Base-by-base conservation (phyloP, 1,140 invertebrate genomes). In the Oryzaephilus surinamensis region DNA sequence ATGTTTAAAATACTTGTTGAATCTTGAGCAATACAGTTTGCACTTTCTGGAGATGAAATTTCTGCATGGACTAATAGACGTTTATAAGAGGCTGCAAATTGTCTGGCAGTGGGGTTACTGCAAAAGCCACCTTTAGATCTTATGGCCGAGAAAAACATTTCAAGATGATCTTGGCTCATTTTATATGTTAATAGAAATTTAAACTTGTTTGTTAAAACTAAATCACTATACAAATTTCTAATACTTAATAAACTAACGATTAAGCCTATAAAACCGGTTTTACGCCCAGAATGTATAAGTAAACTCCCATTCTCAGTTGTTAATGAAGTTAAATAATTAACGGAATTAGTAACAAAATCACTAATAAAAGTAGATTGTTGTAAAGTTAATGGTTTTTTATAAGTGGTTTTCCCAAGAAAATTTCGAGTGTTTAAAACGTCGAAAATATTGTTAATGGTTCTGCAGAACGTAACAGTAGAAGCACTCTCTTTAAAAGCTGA, bases 111-210 rank as follows among this genome's bases (percentile, higher is more conserved):
- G 6, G 58, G 62, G 46, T 66, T 68, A 38, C 65, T 60, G 38
- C 61, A 64, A 35, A 45, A 54, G 2, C 62, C 56, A 12, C 52
- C 52, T 20, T 52, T 38, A 23, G 42, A 33, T 31, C 63, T 19
- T n/a, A 67, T 51, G 2, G 13, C 26, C n/a, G 48, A 38, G 38
- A 67, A 67, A 40, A 64, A 58, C 18, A 62, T 30, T 54, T 66
- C 59, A 7, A 65, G 14, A 40, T 65, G 59, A 42, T 66, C 58
- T 45, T 64, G 60, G 11, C 50, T 45, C 2, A 58, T 14, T 37
- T 57, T 60, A 38, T 57, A 58, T 3, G 44, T 48, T 18, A 41
- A 35, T 6, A 51, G 7, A 39, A 43, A 43, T 24, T 34, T 33
- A 15, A 48, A 15, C 4, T 24, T 8, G 23, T 34, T 13, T 26